Evolutionary conservation across 2,113 vertebrate species (phyloP).

Genomic region (Asarcornis scutulata): DNA sequence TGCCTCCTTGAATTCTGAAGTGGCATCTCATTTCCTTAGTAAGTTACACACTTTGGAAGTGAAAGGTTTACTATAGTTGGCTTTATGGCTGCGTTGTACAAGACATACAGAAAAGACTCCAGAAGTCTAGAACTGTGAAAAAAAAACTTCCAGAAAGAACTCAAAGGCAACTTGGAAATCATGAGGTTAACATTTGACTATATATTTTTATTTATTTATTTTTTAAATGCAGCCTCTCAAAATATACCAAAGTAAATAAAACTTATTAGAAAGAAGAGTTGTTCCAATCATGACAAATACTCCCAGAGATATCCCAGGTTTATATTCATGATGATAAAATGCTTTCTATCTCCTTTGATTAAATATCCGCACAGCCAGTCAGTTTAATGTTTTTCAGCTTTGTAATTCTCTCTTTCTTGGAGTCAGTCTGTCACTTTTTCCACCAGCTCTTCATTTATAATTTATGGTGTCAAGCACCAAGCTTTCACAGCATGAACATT

Average conservation of each 20-base stretch:
- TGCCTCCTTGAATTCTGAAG: background rate
- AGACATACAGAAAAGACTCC: background rate
- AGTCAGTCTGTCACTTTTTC: slow-evolving; percentile 47
- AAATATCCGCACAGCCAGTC: slow-evolving; percentile 19
- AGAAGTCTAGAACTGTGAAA: background rate
- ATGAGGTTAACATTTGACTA: background rate
- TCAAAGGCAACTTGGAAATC: background rate
- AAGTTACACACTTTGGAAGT: background rate
- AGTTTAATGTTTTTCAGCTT: slow-evolving; percentile 43
- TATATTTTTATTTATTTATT: background rate
- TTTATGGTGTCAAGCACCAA: slow-evolving; percentile 68
- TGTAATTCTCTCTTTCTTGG: slow-evolving; percentile 33
- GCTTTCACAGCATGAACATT: slow-evolving; percentile 60
- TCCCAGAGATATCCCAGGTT: background rate
- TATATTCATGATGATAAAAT: background rate
- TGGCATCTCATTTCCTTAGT: background rate
- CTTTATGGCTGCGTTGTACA: background rate
- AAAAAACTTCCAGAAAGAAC: background rate
- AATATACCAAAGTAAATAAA: background rate
- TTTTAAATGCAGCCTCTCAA: background rate
- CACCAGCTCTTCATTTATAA: slow-evolving; percentile 71
- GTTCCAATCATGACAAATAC: background rate
- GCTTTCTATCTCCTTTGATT: slow-evolving; percentile 20
- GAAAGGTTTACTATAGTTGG: background rate
- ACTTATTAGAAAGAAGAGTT: background rate